Base-by-base conservation (phyloP, 2,888 invertebrate species). In the Elmis aenea region DNA sequence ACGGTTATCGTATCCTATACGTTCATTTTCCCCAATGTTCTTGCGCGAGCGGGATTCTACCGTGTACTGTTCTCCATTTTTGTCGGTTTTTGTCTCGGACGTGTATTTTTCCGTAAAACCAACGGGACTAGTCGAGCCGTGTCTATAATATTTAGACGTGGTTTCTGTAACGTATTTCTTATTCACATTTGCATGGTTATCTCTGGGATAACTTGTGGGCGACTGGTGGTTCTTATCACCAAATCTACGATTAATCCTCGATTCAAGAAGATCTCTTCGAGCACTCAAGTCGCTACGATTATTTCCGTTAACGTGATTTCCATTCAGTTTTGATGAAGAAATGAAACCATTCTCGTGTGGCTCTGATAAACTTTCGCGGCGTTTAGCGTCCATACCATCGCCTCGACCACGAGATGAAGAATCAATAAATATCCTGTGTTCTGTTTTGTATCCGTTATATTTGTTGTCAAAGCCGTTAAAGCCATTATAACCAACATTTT, bases 261-360 rank as follows among this genome's bases (percentile, higher is more conserved):
- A 86, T 61, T 88, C 86, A 9, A 88, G 68, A 21, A 84, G 73
- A 42, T 85, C 82, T 9, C 87, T 72, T 30, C 87, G 70, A 15
- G 83, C 81, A 55, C 85, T 83, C 37, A 87, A 60, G 55, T 84
- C 81, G 27, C 64, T 70, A 13, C 70, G 65, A 38, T 67, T 66
- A 35, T 59, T 67, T 3, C 37, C 27, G 23, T 37, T 40, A 4
- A 31, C 33, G 3, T 31, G 38, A 26, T 42, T 42, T n/a, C 24
- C 20, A 13, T 35, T 38, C n/a, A 26, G 32, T 13, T 39, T 43
- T 8, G 26, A 26, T 6, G 37, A 28, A 3, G 33, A 33, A 18
- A 15, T 44, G 13, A 46, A 48, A 8, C 46, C 50, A 10, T 57
- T 56, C 25, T 62, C 61, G 5, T 53, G 38, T 2, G 51, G 53